Evolutionary conservation across 2,888 invertebrate species (phyloP).

Genomic region (Cryptocephalus moraei): DNA sequence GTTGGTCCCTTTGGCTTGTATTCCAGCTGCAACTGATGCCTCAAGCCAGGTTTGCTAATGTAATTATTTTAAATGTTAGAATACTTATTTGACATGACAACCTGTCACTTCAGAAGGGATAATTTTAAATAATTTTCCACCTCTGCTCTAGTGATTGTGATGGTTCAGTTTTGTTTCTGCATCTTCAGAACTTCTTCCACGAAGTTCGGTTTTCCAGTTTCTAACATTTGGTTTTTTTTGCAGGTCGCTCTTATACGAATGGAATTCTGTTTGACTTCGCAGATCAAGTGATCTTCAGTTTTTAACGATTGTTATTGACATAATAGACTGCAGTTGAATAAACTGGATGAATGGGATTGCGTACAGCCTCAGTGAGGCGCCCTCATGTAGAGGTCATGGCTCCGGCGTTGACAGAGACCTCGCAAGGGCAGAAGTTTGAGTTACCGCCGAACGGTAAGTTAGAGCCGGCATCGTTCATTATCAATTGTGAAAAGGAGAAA

Average conservation of each 20-base stretch:
- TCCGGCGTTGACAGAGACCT: constrained; percentile 80
- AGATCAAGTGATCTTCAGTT: constrained; percentile 17
- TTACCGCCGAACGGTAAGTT: constrained; percentile 23
- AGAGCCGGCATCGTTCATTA: constrained; percentile 5
- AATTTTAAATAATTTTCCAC: no score
- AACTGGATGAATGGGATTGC: constrained; percentile 43
- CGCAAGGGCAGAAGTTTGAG: constrained; percentile 42
- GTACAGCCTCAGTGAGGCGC: constrained; percentile 45
- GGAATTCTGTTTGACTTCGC: constrained; percentile 15
- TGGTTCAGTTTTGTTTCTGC: no score
- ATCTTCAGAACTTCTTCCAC: no score
- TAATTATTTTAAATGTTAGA: no score
- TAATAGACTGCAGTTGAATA: constrained; percentile 25
- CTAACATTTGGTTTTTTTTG: no score
- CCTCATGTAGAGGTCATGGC: constrained; percentile 75
- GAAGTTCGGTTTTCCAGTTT: no score
- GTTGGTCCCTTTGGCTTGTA: no score
- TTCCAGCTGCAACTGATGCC: no score
- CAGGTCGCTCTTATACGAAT: constrained; percentile 8
- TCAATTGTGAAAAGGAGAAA: background rate
- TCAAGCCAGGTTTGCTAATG: no score
- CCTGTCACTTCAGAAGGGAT: no score
- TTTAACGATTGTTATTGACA: constrained; percentile 18
- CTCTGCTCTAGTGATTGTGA: no score
- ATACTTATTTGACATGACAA: no score